Percentiles rank a stretch among this genome's conserved stretches.
Conservation (phyloP, 2,888 invertebrate species). For the Drosophila glabriapex region DNA sequence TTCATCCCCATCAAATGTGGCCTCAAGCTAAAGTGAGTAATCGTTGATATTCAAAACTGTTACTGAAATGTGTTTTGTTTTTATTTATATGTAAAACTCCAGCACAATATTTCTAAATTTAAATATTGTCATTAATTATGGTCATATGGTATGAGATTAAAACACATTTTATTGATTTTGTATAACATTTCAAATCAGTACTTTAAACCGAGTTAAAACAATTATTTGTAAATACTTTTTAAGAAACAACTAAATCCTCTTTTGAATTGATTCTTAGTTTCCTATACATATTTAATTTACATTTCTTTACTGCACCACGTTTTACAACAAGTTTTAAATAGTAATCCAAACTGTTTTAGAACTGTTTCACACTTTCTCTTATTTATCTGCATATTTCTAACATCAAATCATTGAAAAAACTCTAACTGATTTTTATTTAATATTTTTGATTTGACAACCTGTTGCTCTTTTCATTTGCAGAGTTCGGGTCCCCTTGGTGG, state of each 20-base stretch:
- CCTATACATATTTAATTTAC: not conserved
- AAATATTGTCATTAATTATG: not conserved
- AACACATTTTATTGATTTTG: not conserved
- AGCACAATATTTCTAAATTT: too few relatives aligned
- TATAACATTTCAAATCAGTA: not conserved
- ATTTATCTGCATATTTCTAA: not conserved
- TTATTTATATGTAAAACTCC: not conserved
- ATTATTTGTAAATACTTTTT: not conserved
- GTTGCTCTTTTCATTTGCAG: constrained; percentile 51
- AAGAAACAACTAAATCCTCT: not conserved
- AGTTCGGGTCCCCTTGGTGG: constrained; percentile 59
- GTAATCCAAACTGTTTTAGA: not conserved
- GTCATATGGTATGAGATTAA: not conserved
- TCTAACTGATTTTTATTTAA: not conserved
- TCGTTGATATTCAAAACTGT: not conserved
- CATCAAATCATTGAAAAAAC: not conserved
- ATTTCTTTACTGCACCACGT: not conserved
- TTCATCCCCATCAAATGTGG: constrained; percentile 42
- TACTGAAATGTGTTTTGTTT: not conserved
- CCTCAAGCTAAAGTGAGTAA: constrained; percentile 67
- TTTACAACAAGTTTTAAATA: not conserved
- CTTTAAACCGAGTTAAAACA: not conserved
- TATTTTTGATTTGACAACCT: constrained; percentile 16
- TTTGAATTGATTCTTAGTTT: not conserved
- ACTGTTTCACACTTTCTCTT: not conserved